These are phyloP conservation scores for Coreoperca whiteheadi DNA, from an alignment of 2,113 vertebrate genomes.

Conservation along the genomic window DNA sequence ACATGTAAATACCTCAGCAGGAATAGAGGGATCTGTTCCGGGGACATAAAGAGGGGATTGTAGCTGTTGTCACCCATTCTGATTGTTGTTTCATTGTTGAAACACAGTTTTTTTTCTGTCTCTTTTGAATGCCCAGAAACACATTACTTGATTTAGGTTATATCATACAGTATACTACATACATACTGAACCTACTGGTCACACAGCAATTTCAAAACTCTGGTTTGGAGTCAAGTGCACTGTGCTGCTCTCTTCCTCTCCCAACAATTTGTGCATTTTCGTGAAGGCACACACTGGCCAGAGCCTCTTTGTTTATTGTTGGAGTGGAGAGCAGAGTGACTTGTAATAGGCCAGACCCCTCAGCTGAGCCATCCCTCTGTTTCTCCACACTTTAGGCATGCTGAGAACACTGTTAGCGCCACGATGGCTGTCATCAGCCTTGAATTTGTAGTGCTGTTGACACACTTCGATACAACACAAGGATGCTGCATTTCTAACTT, in stretches of 20 bases:
- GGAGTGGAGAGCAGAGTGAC: conserved; percentile 46
- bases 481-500: neutral
- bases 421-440: conserved; percentile 59
- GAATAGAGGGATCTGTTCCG: conserved; percentile 74
- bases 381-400: conserved; percentile 50
- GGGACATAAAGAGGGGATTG: conserved; percentile 80
- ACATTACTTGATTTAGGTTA: neutral
- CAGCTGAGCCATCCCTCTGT: conserved; percentile 64
- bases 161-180: neutral
- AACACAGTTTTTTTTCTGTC: conserved; percentile 55
- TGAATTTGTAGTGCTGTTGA: conserved; percentile 36
- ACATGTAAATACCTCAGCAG: conserved; percentile 79
- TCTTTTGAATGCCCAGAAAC: neutral
- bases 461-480: neutral
- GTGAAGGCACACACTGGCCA: conserved; percentile 37
- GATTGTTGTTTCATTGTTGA: conserved; percentile 53
- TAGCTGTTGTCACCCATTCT: conserved; percentile 55
- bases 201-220: neutral
- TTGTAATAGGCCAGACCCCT: conserved; percentile 47
- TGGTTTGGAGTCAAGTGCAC: conserved; percentile 36
- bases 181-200: neutral
- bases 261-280: conserved; percentile 55
- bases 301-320: conserved; percentile 79
- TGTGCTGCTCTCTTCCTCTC: conserved; percentile 18
- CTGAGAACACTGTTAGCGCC: conserved; percentile 48